Conservation (phyloP, 1,140 invertebrate species). For the Nixonia krombeini region DNA sequence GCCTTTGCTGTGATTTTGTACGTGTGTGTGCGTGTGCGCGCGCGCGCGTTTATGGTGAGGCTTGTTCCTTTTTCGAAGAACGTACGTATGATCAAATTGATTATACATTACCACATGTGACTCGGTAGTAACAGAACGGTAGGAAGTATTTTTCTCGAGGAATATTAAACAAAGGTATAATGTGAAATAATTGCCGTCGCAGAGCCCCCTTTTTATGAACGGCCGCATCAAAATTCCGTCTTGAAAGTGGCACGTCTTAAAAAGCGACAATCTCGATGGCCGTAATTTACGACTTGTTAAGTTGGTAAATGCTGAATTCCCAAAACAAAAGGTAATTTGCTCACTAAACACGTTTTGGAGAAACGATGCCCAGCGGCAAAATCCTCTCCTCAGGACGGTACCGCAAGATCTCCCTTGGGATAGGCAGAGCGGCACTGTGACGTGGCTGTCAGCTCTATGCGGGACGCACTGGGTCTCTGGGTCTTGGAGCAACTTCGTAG, state of each 20-base stretch:
- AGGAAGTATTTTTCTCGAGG: too few species aligned
- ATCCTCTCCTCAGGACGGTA: constrained; percentile 42
- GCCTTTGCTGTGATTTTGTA: too few species aligned
- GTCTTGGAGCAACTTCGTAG: constrained; percentile 49
- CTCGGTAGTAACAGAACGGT: too few species aligned
- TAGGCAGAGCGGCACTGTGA: constrained; percentile 40
- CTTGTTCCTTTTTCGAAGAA: too few species aligned
- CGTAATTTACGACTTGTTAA: constrained; percentile 21
- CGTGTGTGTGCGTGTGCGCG: too few species aligned
- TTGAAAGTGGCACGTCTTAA: constrained; percentile 4
- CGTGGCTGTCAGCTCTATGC: constrained; percentile 27
- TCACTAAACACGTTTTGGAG: constrained; percentile 56
- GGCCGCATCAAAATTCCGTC: constrained; percentile 1
- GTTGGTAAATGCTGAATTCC: constrained; percentile 25
- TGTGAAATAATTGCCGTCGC: too few species aligned
- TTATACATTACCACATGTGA: too few species aligned
- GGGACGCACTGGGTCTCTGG: constrained; percentile 37
- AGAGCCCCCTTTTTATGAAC: background rate
- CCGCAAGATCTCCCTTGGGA: constrained; percentile 53
- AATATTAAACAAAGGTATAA: too few species aligned
- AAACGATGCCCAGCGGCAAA: constrained; percentile 25
- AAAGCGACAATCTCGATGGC: constrained; percentile 2
- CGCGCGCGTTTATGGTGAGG: too few species aligned
- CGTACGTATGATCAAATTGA: too few species aligned
- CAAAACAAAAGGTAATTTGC: constrained; percentile 55